Conservation (phyloP, 35 echinoderm and acorn worm genomes). For the Heliocidaris erythrogramma region DNA sequence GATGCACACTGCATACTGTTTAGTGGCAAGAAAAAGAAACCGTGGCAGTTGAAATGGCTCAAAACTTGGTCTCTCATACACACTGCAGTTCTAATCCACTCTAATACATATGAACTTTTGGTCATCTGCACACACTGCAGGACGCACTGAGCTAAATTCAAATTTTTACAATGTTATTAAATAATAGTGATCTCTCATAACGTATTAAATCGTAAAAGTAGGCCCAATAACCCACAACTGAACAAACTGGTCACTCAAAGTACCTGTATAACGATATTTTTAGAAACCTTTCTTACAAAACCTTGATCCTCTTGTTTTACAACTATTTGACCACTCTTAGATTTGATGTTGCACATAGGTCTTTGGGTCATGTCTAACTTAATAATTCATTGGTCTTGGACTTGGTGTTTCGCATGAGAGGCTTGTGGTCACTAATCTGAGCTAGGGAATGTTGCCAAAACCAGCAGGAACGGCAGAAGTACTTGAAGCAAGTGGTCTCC, state of each 20-base stretch:
- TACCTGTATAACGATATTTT: neutral
- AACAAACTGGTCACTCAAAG: neutral
- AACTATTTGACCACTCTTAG: neutral
- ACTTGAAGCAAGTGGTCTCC: constrained; percentile 92
- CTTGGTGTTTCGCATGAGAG: constrained; percentile 94
- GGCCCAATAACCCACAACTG: neutral
- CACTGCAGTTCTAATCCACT: neutral
- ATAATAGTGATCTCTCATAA: neutral
- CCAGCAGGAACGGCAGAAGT: constrained; percentile 98
- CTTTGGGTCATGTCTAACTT: neutral
- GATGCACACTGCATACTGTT: neutral
- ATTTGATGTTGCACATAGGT: neutral
- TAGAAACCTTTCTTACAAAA: neutral
- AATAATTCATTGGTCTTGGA: constrained; percentile 48
- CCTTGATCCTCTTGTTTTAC: neutral
- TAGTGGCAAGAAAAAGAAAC: neutral
- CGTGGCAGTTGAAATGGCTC: neutral
- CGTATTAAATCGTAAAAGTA: neutral
- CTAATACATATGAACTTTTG: neutral
- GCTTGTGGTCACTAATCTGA: constrained; percentile 85
- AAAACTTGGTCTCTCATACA: neutral
- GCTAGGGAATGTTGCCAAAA: constrained; percentile 96
- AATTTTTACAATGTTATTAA: neutral
- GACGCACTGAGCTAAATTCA: neutral
- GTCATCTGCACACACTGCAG: neutral